Evolutionary conservation across 2,888 invertebrate genomes (phyloP), one percentile per base, ranked within the genome.

Genomic region (Clivina fossor): DNA sequence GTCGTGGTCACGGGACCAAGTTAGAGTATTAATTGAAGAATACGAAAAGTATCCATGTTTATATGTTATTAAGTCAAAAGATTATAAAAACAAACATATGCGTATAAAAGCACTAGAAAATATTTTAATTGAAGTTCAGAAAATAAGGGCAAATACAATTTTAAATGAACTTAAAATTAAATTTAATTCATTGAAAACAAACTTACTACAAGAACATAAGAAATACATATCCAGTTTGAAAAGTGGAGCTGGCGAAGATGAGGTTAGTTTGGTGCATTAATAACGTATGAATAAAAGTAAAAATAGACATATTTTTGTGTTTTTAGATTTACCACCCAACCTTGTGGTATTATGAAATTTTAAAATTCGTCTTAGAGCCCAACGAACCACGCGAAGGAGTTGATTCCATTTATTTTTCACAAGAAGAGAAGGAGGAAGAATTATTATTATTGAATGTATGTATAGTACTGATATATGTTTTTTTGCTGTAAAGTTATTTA

Each of bases 1-100:
- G 48, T 48, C 48, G 22, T 48, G 48, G 48, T 37, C 26, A 9
- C 37, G 37, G 37, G 18, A 48, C 8, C 35, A 48, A n/a, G 48
- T 48, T 22, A 9, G 9, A 37, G 13, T 35, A 4, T 37, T 49
- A 35, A 49, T 49, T 22, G 49, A 49, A 13, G 49, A 49, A 16
- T 49, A 49, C 16, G 13, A 22, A 37, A 49, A 35, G 16, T 37
- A 24, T 4, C 49, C 49, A 18, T 49, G 49, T 37, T 49, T 49
- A 16, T 49, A 49, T 49, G 24, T 19, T 16, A 24, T 18, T 16
- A 49, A 49, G 11, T 15, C 37, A n/a, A 9, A 7, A 11, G 37
- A 49, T 24, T 24, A 49, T 11, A 48, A 35, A 35, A 38, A 48
- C 24, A 49, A 49, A 38, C 38, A 37, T 49, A 26, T 26, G 7